Evolutionary conservation across 2,797 vertebrate genomes (phyloP), one percentile per base, ranked within the genome.

Genomic region (Enteromius viviparus): DNA sequence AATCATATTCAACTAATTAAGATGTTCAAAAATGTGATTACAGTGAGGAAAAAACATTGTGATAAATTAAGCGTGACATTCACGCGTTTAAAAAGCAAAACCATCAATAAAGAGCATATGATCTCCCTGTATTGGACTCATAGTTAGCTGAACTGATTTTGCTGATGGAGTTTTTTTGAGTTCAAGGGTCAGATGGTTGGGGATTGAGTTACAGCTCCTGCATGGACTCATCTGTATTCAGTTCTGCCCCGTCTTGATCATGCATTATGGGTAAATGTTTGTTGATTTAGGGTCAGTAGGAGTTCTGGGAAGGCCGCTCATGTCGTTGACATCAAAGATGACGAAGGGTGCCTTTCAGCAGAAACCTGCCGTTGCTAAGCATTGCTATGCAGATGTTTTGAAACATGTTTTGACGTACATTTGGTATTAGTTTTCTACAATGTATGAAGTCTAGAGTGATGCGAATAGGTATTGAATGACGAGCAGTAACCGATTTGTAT

Each of bases 271-370:
- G 76, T 72, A 75, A 88, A 86, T 23, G 62, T 21, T 53, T 85
- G 78, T 53, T 81, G 81, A 88, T 87, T 84, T 70, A 49, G 64
- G 82, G 64, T 78, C 85, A 49, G 51, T 23, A 62, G 64, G 74
- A 70, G 76, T 51, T 49, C 64, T 66, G 49, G 6, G 51, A 40
- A 76, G 32, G 80, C 69, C 19, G 19, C 75, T 75, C 23, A 17
- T 82, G 82, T 71, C 78, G 42, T 29, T 19, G 23, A 86, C 85
- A 86, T 89, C 85, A 87, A 87, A 87, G 83, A 65, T 4, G 82
- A n/a, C 17, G 29, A 34, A 70, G 53, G 83, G 42, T 12, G 37
- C 26, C 55, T 69, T 74, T 85, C 76, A 23, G 64, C 47, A 81
- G 83, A 29, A 75, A 75, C 29, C 32, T 85, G 77, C 49, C 49